Evolutionary conservation across 1,140 invertebrate species (phyloP).

Genomic region (Cyphomyrmex costatus): DNA sequence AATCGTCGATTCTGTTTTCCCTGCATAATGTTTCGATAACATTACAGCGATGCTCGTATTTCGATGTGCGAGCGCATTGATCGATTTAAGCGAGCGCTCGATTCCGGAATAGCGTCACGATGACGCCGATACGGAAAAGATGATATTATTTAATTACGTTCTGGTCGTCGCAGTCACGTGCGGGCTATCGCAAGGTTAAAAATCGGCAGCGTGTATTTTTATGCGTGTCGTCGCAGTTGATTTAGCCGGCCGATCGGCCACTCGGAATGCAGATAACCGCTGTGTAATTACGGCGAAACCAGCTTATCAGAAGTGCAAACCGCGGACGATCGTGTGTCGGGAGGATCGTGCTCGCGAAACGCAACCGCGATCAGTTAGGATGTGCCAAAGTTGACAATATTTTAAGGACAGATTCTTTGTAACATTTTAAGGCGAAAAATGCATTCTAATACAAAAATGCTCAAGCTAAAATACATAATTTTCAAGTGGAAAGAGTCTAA

Average conservation of each 20-base stretch:
- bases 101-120: constrained; percentile 25
- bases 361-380: too few relatives aligned
- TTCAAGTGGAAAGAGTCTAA: too few relatives aligned
- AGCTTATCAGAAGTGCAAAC: constrained; percentile 6
- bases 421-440: too few relatives aligned
- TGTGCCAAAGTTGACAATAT: too few relatives aligned
- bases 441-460: too few relatives aligned
- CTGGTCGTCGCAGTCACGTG: neutral
- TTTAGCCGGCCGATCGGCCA: neutral
- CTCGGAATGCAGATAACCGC: constrained; percentile 13
- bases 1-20: constrained; percentile 36
- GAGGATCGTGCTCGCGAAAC: neutral
- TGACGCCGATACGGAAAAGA: neutral
- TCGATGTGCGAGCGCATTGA: neutral
- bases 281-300: constrained; percentile 20
- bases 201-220: neutral
- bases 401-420: too few relatives aligned
- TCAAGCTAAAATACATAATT: too few relatives aligned
- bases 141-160: constrained; percentile 29
- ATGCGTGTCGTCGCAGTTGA: neutral
- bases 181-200: constrained; percentile 46
- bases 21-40: constrained; percentile 55
- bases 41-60: neutral
- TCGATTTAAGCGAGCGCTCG: constrained; percentile 32
- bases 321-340: neutral